Evolutionary conservation across 2,113 vertebrate species (phyloP).

Genomic region (Gymnocephalus cernua): DNA sequence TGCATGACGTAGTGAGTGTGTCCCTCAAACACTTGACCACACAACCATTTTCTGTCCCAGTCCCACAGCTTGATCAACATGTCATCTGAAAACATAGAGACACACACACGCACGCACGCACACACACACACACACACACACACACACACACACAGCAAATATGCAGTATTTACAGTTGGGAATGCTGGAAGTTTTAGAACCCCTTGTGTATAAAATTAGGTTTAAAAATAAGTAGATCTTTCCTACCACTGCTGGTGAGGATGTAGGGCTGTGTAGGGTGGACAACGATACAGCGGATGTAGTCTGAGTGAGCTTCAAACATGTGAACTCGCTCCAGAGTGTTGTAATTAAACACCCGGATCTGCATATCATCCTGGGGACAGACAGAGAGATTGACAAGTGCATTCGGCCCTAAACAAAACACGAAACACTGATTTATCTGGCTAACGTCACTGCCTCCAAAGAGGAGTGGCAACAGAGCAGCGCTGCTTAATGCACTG

Average conservation of each 20-base stretch:
- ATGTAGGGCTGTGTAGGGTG: constrained; percentile 98
- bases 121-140: background rate
- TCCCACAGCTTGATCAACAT: constrained; percentile 99
- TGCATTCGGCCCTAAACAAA: background rate
- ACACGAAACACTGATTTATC: background rate
- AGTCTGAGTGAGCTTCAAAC: constrained; percentile 99
- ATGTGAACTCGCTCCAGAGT: constrained; percentile 98
- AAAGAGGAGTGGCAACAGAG: background rate
- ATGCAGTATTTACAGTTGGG: no score
- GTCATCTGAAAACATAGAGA: constrained; percentile 88
- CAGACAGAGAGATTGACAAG: background rate
- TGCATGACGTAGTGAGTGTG: constrained; percentile 99
- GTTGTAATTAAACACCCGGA: constrained; percentile 98
- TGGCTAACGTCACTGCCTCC: background rate
- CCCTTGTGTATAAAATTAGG: no score
- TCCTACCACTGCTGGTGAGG: constrained; percentile 96
- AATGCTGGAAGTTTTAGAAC: background rate
- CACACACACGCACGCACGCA: background rate
- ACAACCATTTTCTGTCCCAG: constrained; percentile 99
- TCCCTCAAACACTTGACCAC: constrained; percentile 98
- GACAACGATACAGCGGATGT: constrained; percentile 98
- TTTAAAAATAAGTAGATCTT: no score
- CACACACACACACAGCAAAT: background rate
- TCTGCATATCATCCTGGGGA: constrained; percentile 98
- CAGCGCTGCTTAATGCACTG: background rate